Evolutionary conservation across 2,113 vertebrate genomes (phyloP).

Genomic region (Cyanistes caeruleus): DNA sequence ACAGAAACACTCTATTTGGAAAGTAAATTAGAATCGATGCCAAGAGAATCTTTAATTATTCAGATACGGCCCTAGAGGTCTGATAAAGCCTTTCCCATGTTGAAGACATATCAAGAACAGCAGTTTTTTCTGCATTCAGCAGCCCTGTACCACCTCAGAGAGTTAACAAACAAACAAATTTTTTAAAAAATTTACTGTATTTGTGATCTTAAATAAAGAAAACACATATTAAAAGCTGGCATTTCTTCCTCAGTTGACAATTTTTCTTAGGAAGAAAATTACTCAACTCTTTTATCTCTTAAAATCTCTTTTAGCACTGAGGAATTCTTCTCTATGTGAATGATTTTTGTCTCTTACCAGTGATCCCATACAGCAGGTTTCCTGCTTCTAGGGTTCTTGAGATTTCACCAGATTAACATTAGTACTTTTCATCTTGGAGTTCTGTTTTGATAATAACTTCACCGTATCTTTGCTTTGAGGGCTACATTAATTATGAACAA

Average conservation of each 20-base stretch:
- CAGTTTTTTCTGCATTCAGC: neutral
- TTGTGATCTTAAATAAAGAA: neutral
- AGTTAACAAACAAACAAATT: neutral
- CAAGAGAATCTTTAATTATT: neutral
- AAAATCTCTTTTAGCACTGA: neutral
- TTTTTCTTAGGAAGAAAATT: neutral
- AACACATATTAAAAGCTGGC: neutral
- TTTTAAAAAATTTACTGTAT: neutral
- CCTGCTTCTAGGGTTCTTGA: neutral
- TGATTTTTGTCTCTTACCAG: neutral
- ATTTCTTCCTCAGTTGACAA: neutral
- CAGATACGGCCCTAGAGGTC: neutral
- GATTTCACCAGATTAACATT: neutral
- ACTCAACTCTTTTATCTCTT: neutral
- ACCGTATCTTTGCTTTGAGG: neutral
- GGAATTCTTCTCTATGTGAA: neutral
- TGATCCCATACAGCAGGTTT: neutral
- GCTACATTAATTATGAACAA: slow-evolving; percentile 6
- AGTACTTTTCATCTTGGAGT: neutral
- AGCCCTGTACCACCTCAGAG: neutral
- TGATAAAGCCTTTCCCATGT: neutral
- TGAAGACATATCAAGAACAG: neutral
- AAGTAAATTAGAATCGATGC: neutral
- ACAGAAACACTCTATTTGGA: neutral
- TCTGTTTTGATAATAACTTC: neutral